phyloP scores from a whole-genome alignment of 2,888 invertebrate species.

The Steromphala cineraria region DNA sequence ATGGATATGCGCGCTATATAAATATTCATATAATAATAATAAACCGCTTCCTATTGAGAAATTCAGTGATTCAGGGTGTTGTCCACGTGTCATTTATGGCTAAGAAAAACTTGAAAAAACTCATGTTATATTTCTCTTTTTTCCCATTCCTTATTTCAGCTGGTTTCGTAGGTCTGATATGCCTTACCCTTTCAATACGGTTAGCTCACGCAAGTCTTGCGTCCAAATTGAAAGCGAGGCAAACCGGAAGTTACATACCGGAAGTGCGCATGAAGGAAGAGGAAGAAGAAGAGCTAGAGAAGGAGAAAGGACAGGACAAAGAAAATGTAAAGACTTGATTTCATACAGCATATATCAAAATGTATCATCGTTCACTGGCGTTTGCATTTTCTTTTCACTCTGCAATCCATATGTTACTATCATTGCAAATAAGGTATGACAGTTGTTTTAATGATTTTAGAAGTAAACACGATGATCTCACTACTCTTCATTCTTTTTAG shows the following conservation, averaged over 20 bases:
- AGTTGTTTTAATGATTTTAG: no score
- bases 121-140: no score
- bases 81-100: no score
- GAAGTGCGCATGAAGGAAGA: not conserved
- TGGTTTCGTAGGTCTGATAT: slow-evolving; percentile 57
- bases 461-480: no score
- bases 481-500: no score
- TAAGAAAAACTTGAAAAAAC: no score
- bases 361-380: no score
- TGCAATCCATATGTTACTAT: not conserved
- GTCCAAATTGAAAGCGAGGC: slow-evolving; percentile 59
- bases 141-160: slow-evolving; percentile 42
- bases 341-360: not conserved
- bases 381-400: no score
- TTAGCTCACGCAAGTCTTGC: slow-evolving; percentile 64
- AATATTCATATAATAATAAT: no score
- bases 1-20: no score
- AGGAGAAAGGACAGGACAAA: slow-evolving; percentile 1
- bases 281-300: not conserved
- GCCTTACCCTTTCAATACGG: slow-evolving; percentile 63
- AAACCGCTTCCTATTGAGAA: no score
- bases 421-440: not conserved
- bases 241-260: not conserved
- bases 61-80: no score
- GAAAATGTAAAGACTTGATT: not conserved